Evolutionary conservation across 1,140 invertebrate species (phyloP), one percentile per base, ranked within the genome.

Genomic region (Grapholita molesta): DNA sequence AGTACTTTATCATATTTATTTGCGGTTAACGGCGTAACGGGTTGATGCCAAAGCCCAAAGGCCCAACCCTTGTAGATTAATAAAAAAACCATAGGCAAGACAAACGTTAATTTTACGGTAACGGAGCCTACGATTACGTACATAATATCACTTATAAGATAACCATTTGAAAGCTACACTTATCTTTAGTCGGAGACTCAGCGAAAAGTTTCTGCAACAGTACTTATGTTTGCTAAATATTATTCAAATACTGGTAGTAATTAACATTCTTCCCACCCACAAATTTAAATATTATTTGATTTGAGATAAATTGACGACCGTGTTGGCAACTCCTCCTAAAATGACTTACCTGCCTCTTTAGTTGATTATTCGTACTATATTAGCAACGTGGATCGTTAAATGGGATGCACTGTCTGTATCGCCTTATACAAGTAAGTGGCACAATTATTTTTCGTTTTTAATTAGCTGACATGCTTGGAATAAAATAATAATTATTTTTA

Each of bases 401-500:
- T 18, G 25, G 55, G 53, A 57, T 57, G 53, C 53, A 57, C 53
- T 25, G 53, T 8, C 23, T n/a, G 23, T 24, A 25, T 24, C 53
- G 53, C 12, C 11, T 25, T 25, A 25, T 11, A 9, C 25, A 57
- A 57, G 28, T 57, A 57, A 57, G 53, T 25, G n/a, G 55, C 12
- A 32, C 55, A 28, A 61, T 61, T 61, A 61, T 77, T 75, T 79
- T 74, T 71, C 28, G 25, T 64, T 69, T 69, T 70, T 78, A 80
- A 80, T 80, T 84, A 84, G 77, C 71, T 75, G 77, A 73, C 75
- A 75, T 73, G 73, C 69, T 74, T 75, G 74, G 74, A 80, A 61
- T 61, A 61, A 61, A 79, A 79, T 82, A 85, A 86, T 86, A 78
- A 84, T 82, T 82, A 77, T 82, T 80, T 83, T 80, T 80, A 78